Evolutionary conservation across 1,140 invertebrate genomes (phyloP).

Genomic region (Leptinotarsa texana): DNA sequence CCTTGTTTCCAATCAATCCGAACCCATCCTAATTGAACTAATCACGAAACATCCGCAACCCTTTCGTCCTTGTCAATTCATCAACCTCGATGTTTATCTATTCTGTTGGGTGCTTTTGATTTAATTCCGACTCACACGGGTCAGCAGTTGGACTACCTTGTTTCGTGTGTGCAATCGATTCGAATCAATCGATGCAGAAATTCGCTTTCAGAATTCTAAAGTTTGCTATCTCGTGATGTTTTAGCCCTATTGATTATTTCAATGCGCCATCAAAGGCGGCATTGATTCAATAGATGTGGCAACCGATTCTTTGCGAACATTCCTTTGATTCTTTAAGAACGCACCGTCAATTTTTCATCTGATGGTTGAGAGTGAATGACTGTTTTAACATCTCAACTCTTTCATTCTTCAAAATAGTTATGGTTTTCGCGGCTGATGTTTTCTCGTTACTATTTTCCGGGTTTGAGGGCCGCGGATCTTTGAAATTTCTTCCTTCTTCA

Average conservation of each 20-base stretch:
- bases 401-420: no score
- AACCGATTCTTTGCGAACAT: neutral
- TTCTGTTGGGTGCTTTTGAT: neutral
- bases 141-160: neutral
- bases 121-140: neutral
- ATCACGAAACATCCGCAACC: neutral
- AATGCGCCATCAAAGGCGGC: neutral
- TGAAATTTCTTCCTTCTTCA: no score
- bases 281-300: neutral
- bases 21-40: neutral
- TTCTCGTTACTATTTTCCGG: no score
- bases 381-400: no score
- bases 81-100: constrained; percentile 3
- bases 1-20: neutral
- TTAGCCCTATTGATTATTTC: neutral
- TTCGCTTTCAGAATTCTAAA: neutral
- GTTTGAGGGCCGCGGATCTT: no score
- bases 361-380: no score
- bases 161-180: neutral
- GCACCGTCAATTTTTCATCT: no score
- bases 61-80: neutral
- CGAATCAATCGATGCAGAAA: neutral
- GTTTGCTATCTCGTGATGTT: neutral
- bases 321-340: neutral
- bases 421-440: no score